Conservation (phyloP, 2,113 vertebrate genomes). For the Boulengeromyrus knoepffleri region DNA sequence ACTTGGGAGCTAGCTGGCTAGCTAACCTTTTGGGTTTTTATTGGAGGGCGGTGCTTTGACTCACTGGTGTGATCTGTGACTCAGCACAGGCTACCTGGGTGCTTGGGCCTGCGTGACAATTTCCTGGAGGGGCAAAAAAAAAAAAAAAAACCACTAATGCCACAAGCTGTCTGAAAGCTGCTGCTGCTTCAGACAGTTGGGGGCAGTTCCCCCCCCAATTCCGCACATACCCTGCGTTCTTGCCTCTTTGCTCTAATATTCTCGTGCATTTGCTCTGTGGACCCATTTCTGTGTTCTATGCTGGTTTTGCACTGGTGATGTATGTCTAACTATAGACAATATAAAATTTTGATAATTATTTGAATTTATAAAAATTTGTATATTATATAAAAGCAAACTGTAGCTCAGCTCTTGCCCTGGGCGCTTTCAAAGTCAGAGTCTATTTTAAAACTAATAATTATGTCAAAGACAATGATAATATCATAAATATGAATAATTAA, state of each 20-base stretch:
- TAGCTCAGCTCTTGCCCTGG: background rate
- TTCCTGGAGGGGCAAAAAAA: background rate
- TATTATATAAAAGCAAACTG: background rate
- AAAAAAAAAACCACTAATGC: background rate
- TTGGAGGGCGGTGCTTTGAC: background rate
- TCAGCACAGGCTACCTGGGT: background rate
- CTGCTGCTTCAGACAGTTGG: background rate
- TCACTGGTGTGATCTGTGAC: background rate
- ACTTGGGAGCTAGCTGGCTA: slow-evolving; percentile 6
- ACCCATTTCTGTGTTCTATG: background rate
- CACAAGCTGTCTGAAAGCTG: background rate
- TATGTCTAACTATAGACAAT: background rate
- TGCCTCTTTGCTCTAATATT: background rate
- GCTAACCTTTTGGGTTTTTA: background rate
- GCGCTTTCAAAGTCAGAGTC: background rate
- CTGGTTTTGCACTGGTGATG: background rate
- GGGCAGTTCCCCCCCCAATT: background rate
- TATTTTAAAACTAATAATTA: background rate
- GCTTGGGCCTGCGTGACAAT: background rate
- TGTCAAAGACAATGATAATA: background rate
- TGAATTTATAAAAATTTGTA: background rate
- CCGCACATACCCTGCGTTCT: background rate
- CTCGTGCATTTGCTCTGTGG: background rate
- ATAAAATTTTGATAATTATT: background rate
- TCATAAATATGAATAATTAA: background rate